Evolutionary conservation across 92 coral and sea anemone species (phyloP).

Genomic region (Pocillopora grandis): DNA sequence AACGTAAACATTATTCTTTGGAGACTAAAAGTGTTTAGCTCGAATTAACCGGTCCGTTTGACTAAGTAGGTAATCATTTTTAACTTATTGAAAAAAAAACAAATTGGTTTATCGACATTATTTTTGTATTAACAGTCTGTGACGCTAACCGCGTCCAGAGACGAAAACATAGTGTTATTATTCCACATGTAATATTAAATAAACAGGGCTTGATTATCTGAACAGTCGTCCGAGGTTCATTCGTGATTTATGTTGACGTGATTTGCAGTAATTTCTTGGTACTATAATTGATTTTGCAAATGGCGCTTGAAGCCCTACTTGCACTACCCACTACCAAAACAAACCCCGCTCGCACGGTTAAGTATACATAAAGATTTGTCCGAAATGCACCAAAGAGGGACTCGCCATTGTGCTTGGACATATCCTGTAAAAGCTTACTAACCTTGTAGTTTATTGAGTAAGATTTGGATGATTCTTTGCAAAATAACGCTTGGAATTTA

Average conservation of each 20-base stretch:
- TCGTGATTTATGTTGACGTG: background rate
- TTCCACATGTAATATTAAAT: background rate
- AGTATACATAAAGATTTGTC: background rate
- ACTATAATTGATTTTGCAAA: constrained; percentile 15
- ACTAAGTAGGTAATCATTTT: background rate
- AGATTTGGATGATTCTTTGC: background rate
- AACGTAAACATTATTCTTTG: background rate
- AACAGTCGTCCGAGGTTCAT: background rate
- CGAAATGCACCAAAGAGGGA: background rate
- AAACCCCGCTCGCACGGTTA: background rate
- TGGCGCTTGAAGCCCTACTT: background rate
- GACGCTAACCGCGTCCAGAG: background rate
- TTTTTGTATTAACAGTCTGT: background rate
- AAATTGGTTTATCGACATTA: background rate
- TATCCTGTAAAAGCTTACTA: background rate
- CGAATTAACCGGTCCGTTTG: constrained; percentile 8
- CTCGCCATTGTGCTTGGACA: background rate
- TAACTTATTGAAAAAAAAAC: background rate
- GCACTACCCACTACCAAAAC: background rate
- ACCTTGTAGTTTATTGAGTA: background rate
- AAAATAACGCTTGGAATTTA: constrained; percentile 33
- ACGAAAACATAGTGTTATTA: background rate
- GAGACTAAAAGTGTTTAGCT: background rate
- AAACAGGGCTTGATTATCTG: constrained; percentile 9
- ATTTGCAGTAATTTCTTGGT: constrained; percentile 1